Evolutionary conservation across 2,113 vertebrate species (phyloP), one percentile per base, ranked within the genome.

Genomic region (Egretta garzetta): DNA sequence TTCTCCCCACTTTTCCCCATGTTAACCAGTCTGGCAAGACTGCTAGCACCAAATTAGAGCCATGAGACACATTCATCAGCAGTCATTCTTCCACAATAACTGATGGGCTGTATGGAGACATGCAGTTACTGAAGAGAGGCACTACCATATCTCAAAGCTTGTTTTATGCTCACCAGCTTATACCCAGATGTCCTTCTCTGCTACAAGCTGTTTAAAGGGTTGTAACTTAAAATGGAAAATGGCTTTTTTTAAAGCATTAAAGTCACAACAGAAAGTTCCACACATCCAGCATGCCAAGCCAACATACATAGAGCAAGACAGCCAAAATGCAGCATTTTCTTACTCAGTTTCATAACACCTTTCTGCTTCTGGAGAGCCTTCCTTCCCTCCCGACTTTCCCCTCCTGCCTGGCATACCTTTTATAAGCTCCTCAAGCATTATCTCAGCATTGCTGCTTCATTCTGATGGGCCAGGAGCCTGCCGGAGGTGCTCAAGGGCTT

Each of bases 201-300:
- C 72, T 84, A 93, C 64, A 84, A 95, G 80, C 76, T 84, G 52
- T 93, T 96, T 93, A 91, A 96, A 87, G 56, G 26, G 53, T 67
- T 96, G 76, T 81, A 89, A 73, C 82, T 83, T 88, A 86, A 92
- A 96, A 91, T 75, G 43, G 64, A 86, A 95, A 91, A 79, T 12
- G 14, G 11, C 24, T 88, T 90, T 85, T 76, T 62, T 45, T 58
- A 70, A 81, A 86, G 33, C 74, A 80, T 80, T 80, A n/a, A 96
- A 91, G 33, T 77, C 64, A 80, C 33, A 88, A 50, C 60, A 93
- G 52, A 82, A 87, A 91, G 49, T 27, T 90, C 35, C 49, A 75
- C 45, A 72, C 0, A 0, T 56, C 58, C 74, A 80, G 80, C 62
- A 60, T 1, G 2, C 52, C 49, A 89, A 95, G 53, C 30, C 56